Base-by-base conservation (phyloP, 2,113 vertebrate species). In the Leucoraja erinaceus region DNA sequence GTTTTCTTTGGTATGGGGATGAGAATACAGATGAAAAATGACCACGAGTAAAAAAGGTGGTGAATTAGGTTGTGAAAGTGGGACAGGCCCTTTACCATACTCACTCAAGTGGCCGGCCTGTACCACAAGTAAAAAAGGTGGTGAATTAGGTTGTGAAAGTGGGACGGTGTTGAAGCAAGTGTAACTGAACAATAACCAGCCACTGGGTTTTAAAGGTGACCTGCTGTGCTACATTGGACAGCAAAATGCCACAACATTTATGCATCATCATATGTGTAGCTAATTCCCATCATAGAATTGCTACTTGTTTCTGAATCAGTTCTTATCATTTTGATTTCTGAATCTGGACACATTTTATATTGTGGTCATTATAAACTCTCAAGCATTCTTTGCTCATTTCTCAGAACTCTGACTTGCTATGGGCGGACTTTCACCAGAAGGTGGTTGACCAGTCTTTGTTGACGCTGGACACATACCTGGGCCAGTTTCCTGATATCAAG, bases 381-480 rank as follows among this genome's bases (percentile, higher is more conserved):
- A 72, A 72, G 18, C 38, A 33, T 81, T 47, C 59, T 93, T 59
- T 93, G 4, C 68, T 95, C 0, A 88, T 93, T 94, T 94, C 95
- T 75, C 95, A 99, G 99, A 98, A 98, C 95, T 99, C 97, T 95
- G 98, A 99, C 96, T 97, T 95, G 10, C 95, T 99, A 38, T 99
- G 99, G 99, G 98, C 99, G 96, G 98, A 99, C 94, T 99, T 99
- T 93, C 98, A 99, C 95, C 97, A 99, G 94, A 99, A 98, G 93
- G 94, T 99, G 93, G 98, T 99, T 92, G 99, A 99, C 95, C 98
- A 98, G 0, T 98, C 98, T 0, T 94, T 99, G 84, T 94, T 98
- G 94, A 98, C 98, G 3, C 94, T 99, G 95, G 99, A 99, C 78
- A 98, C 95, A 0, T 99, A 99, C 94, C 96, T 99, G 94, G 96